Evolutionary conservation across 2,797 vertebrate genomes (phyloP), one percentile per base, ranked within the genome.

Genomic region (Sylvilagus floridanus): DNA sequence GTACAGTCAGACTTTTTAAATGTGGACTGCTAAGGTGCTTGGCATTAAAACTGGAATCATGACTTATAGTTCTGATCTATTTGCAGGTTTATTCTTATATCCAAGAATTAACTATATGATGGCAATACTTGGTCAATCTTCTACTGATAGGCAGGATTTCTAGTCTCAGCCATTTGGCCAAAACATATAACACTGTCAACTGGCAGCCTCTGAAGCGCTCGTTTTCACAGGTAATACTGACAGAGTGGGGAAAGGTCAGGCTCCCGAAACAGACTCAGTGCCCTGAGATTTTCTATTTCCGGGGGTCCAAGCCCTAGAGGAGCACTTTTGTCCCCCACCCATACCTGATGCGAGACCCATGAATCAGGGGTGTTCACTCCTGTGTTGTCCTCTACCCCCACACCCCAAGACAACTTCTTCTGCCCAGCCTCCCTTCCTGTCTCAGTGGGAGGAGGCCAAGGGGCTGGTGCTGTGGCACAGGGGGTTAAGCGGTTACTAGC

Each of bases 211-310:
- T 42, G 77, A 91, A 88, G 76, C 12, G 52, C 57, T 75, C 30
- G 68, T 84, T 84, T 96, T 95, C 84, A 92, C 28, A 94, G 66
- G 60, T 52, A 90, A 84, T 66, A 71, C 88, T 63, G 47, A 79
- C 52, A 79, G 78, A 88, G 83, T 32, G 12, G 65, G 21, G 93
- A 93, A 84, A 5, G 77, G 57, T 89, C 81, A 76, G 54, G 82
- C 85, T 72, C 62, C 73, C 83, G 42, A 97, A 78, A 75, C 66
- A 90, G 73, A 78, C 28, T 28, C 76, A 54, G 84, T 69, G 24
- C 60, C 42, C 66, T 90, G 81, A 81, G 68, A 47, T 8, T 71
- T 21, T 79, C 57, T 84, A 14, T 37, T 66, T 93, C 77, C 54
- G 82, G 82, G 26, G 63, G 32, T 78, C 47, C 78, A 63, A 88